Evolutionary conservation across 2,888 invertebrate species (phyloP), one percentile per base, ranked within the genome.

Genomic region (Nymphalis polychloros): DNA sequence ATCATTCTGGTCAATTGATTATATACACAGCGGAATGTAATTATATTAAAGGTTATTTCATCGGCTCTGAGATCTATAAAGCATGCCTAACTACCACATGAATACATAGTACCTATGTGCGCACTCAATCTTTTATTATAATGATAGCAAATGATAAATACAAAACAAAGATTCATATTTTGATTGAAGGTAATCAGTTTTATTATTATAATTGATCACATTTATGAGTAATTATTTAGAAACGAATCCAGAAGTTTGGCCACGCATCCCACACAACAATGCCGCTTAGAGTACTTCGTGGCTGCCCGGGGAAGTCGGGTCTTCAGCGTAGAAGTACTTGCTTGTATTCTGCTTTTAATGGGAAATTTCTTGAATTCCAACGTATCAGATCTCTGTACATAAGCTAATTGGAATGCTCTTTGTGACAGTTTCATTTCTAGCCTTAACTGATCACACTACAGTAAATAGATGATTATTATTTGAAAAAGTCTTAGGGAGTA

Each of bases 241-340:
- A 91, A 91, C 0, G 89, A 88, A 69, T 90, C 88, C 0, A 91
- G 59, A 49, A 90, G 77, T 76, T 88, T 90, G 1, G 80, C 85
- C 53, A 89, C 48, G 71, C 86, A 85, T 0, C 88, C 87, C 20
- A 87, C 77, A 72, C 78, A 85, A 67, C 85, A 82, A 19, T 76
- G 78, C 13, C 79, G 76, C 2, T 73, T 71, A 3, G 79, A 75
- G 8, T 57, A 70, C 64, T 70, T 72, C 10, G 67, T 72, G 27
- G 59, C 63, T 8, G 62, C 59, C 2, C 73, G 68, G 1, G 73
- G 76, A 5, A 74, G 53, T 8, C 65, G 70, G 8, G 63, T 35
- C 46, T 20, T 66, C 0, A 27, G 52, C 8, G 27, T 53, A 8
- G 50, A 5, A 49, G n/a, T 13, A 10, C 46, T 48, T 19, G n/a